Evolutionary conservation across 1,140 invertebrate species (phyloP).

Genomic region (Campoletis sonorensis): DNA sequence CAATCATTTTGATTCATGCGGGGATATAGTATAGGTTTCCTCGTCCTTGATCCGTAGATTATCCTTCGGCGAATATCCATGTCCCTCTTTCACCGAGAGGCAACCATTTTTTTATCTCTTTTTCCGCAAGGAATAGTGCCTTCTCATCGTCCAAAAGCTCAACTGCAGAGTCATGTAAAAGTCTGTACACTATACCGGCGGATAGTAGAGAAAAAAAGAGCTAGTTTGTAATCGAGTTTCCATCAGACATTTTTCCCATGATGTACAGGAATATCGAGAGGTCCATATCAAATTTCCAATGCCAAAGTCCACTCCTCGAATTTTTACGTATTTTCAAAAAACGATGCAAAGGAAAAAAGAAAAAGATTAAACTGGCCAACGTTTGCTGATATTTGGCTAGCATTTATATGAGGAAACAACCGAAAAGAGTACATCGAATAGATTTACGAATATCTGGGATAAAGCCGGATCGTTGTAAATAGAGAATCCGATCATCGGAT

Average conservation of each 20-base stretch:
- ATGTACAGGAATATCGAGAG: neutral
- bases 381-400: neutral
- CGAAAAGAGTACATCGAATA: neutral
- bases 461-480: neutral
- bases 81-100: neutral
- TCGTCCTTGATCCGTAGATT: constrained; percentile 52
- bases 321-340: neutral
- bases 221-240: neutral
- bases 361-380: too few species aligned
- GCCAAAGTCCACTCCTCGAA: neutral
- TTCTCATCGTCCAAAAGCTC: constrained; percentile 15
- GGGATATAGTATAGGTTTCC: constrained; percentile 44
- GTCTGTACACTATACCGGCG: neutral
- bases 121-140: neutral
- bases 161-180: constrained; percentile 8
- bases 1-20: constrained; percentile 62
- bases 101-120: neutral
- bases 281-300: neutral
- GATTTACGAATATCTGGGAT: neutral
- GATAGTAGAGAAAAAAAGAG: neutral
- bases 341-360: neutral
- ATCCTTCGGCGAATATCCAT: constrained; percentile 58
- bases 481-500: neutral
- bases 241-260: neutral
- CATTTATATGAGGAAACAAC: neutral